A percentile compares a stretch with the other conserved stretches of the same genome.
These are phyloP conservation scores for Acrocephalus arundinaceus DNA, from an alignment of 2,113 vertebrate genomes.

Conservation along the genomic window DNA sequence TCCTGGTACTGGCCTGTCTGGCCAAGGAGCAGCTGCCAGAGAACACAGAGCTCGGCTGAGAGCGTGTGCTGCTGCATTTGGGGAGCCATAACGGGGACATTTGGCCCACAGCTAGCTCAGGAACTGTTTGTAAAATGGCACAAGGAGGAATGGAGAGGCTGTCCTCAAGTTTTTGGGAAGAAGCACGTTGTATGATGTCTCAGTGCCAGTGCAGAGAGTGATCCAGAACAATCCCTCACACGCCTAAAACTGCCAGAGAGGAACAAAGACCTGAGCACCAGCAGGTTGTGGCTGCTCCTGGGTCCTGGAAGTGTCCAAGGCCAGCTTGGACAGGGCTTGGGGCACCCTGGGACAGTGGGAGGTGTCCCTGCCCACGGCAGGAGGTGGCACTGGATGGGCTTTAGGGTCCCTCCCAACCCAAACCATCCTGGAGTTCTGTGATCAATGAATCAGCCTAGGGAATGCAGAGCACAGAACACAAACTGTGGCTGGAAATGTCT, in stretches of 20 bases:
- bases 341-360: accelerated
- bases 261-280: background rate
- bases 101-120: background rate
- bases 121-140: background rate
- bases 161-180: background rate
- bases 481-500: background rate
- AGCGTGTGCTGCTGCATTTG: accelerated
- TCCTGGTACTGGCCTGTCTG: background rate
- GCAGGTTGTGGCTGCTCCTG: background rate
- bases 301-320: background rate
- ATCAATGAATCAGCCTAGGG: background rate
- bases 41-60: background rate
- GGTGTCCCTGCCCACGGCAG: background rate
- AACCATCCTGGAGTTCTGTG: background rate
- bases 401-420: background rate
- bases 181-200: accelerated
- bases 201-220: background rate
- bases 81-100: background rate
- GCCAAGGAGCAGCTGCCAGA: background rate
- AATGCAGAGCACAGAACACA: background rate
- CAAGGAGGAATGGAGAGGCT: background rate
- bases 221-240: background rate
- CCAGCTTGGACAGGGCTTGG: background rate
- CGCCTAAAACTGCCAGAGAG: background rate
- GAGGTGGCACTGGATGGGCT: background rate